phyloP scores from a whole-genome alignment of 2,888 invertebrate species.

The Cryptus viduatorius region DNA sequence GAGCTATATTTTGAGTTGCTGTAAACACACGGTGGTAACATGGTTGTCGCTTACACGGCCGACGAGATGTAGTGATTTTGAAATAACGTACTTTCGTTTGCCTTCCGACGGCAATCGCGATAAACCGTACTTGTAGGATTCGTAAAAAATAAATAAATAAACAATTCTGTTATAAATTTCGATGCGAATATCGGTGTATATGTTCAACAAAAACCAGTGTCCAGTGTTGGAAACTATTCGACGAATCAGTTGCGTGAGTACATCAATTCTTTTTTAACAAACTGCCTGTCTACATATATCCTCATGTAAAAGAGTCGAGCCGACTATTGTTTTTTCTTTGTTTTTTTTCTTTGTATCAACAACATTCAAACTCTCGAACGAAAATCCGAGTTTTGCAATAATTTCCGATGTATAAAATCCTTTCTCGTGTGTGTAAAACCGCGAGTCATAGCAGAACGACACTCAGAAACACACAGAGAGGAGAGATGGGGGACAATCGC shows the following conservation, averaged over 20 bases:
- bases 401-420: neutral
- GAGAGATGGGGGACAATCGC: conserved; percentile 49
- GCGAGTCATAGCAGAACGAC: conserved; percentile 2
- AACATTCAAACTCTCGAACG: neutral
- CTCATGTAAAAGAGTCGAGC: no score
- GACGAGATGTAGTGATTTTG: neutral
- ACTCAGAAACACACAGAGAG: conserved; percentile 12
- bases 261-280: no score
- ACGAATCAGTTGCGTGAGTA: no score
- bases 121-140: neutral
- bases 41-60: neutral
- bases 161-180: neutral
- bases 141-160: neutral
- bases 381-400: neutral
- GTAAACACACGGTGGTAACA: conserved; percentile 37
- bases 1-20: neutral
- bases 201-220: no score
- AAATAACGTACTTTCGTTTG: neutral
- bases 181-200: no score
- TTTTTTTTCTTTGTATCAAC: neutral
- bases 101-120: neutral
- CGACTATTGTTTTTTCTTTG: no score
- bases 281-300: no score
- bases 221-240: no score
- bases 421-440: conserved; percentile 45